Percentiles rank a stretch among this genome's conserved stretches.
Conservation (phyloP, 2,888 invertebrate species). For the Leucozona laternaria region DNA sequence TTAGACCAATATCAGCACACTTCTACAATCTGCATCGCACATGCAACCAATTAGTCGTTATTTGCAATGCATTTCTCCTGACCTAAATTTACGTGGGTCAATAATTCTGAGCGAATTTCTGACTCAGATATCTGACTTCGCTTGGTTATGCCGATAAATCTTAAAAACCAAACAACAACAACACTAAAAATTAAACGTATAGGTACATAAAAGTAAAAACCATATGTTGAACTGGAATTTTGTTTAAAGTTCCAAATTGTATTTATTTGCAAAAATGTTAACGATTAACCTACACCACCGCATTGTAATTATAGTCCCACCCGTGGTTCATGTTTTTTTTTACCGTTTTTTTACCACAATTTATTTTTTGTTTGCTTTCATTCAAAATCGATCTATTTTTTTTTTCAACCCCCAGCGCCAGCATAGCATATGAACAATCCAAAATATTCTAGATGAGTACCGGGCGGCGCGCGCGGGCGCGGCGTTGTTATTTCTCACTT, state of each 20-base stretch:
- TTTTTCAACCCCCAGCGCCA: neutral
- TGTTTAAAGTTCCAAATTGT: neutral
- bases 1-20: constrained; percentile 49
- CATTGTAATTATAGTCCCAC: constrained; percentile 19
- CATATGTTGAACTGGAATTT: constrained; percentile 10
- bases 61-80: constrained; percentile 51
- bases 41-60: constrained; percentile 61
- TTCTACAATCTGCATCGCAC: constrained; percentile 34
- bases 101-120: constrained; percentile 23
- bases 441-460: constrained; percentile 60
- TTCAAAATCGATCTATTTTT: constrained; percentile 20
- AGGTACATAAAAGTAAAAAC: neutral
- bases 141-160: neutral
- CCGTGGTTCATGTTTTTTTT: too few species aligned
- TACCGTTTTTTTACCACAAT: constrained; percentile 44
- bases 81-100: constrained; percentile 58
- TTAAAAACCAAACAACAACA: neutral
- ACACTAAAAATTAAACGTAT: neutral
- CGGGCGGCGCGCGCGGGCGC: too few species aligned
- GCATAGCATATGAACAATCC: constrained; percentile 41
- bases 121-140: neutral
- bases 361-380: neutral
- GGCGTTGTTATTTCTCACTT: constrained; percentile 55
- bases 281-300: constrained; percentile 42
- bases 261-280: constrained; percentile 42